A percentile compares a stretch with the other conserved stretches of the same genome.
Evolutionary conservation across 2,797 vertebrate genomes (phyloP).

Genomic region (Gallinago nigripennis): DNA sequence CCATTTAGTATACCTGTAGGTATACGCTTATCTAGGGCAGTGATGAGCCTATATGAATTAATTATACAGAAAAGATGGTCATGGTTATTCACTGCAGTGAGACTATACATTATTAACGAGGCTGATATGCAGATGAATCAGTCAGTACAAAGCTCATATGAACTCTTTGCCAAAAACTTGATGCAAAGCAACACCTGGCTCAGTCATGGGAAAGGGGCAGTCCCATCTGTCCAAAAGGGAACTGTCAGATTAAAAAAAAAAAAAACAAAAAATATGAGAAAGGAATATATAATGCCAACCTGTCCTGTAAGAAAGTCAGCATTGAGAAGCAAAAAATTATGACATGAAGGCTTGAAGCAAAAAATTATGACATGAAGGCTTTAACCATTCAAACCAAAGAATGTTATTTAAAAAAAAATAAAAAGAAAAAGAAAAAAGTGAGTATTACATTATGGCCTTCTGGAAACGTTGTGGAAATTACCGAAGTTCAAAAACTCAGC

Average conservation of each 20-base stretch:
- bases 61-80: slow-evolving; percentile 4
- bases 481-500: background rate
- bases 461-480: background rate
- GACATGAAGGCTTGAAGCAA: background rate
- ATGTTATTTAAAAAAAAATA: background rate
- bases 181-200: slow-evolving; percentile 53
- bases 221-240: slow-evolving; percentile 20
- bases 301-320: background rate
- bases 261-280: background rate
- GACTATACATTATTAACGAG: slow-evolving; percentile 44
- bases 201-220: background rate
- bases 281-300: background rate
- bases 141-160: slow-evolving; percentile 34
- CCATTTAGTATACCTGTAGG: background rate
- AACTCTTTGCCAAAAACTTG: slow-evolving; percentile 33
- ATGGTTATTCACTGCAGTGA: background rate
- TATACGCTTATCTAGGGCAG: background rate
- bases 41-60: slow-evolving; percentile 11
- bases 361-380: background rate
- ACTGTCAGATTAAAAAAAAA: background rate
- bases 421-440: background rate
- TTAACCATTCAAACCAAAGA: background rate
- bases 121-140: slow-evolving; percentile 19
- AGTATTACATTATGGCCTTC: background rate
- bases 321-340: background rate